A percentile compares a stretch with the other conserved stretches of the same genome.
Conservation (phyloP, 2,888 invertebrate genomes). For the Laspeyria flexula region DNA sequence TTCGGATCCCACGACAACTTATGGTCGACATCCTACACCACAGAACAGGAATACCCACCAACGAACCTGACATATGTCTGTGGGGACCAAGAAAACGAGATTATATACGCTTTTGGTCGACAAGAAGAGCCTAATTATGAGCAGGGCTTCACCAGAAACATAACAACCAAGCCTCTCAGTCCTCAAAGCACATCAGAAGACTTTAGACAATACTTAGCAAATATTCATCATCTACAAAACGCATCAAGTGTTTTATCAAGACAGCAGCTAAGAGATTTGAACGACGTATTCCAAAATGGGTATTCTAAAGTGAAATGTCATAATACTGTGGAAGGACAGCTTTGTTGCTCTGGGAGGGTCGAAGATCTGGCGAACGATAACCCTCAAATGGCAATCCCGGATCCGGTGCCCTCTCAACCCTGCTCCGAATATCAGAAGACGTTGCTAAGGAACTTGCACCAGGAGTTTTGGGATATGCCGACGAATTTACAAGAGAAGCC, state of each 20-base stretch:
- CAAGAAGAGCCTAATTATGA: conserved; percentile 72
- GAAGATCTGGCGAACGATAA: conserved; percentile 65
- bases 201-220: conserved; percentile 89
- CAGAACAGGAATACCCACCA: conserved; percentile 70
- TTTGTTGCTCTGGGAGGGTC: conserved; percentile 69
- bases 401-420: conserved; percentile 68
- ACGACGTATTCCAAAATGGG: conserved; percentile 85
- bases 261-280: conserved; percentile 86
- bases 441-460: conserved; percentile 88
- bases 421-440: conserved; percentile 88
- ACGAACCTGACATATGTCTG: conserved; percentile 73
- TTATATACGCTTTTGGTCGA: conserved; percentile 79
- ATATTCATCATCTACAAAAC: conserved; percentile 90
- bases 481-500: conserved; percentile 96
- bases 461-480: conserved; percentile 98
- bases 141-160: conserved; percentile 79
- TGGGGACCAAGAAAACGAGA: conserved; percentile 82
- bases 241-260: conserved; percentile 88
- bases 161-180: conserved; percentile 88
- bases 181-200: conserved; percentile 89
- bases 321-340: conserved; percentile 61
- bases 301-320: conserved; percentile 79
- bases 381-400: conserved; percentile 74
- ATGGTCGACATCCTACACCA: conserved; percentile 74
- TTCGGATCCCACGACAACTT: conserved; percentile 83